Evolutionary conservation across 2,113 vertebrate species (phyloP), one percentile per base, ranked within the genome.

Genomic region (Salvator merianae): DNA sequence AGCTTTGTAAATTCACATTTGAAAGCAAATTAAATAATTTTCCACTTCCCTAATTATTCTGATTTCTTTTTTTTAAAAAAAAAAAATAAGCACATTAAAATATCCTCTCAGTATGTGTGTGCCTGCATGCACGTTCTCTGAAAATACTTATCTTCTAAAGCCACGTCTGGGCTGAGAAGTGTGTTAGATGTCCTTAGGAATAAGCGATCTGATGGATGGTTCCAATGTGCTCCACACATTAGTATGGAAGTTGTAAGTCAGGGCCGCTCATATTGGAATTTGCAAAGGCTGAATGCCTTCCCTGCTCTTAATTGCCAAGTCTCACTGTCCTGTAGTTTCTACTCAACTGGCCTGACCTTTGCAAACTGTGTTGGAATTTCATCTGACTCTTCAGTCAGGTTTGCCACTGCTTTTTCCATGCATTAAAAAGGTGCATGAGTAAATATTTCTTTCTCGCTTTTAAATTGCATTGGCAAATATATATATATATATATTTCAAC

Each of bases 401-500:
- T 92, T 82, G 71, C 28, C 40, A 47, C 79, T 12, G 68, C 72
- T 81, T 53, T 36, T 78, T 79, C 1, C 20, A 16, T 75, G 53
- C 40, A 50, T 85, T 59, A 73, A 68, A 68, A 68, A 2, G 16
- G 66, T 34, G 47, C 36, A 9, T n/a, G 88, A 77, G 77, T 87
- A 43, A 89, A 40, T 90, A 87, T 90, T 70, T 82, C 36, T 92
- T 88, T 90, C 63, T 69, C 88, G 90, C 59, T 69, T 79, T 74
- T 83, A 90, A 94, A 93, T 79, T 86, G 91, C 92, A 90, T 91
- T 92, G 89, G 94, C 93, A 93, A 93, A 89, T 82, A 83, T 91
- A 92, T 80, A 83, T 92, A 89, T 82, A 83, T 91, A 92, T 94
- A 13, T 18, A 14, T 92, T 91, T 86, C 36, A 30, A 1, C 0